Conservation (phyloP, 2,113 vertebrate genomes). For the Emydocephalus ijimae region DNA sequence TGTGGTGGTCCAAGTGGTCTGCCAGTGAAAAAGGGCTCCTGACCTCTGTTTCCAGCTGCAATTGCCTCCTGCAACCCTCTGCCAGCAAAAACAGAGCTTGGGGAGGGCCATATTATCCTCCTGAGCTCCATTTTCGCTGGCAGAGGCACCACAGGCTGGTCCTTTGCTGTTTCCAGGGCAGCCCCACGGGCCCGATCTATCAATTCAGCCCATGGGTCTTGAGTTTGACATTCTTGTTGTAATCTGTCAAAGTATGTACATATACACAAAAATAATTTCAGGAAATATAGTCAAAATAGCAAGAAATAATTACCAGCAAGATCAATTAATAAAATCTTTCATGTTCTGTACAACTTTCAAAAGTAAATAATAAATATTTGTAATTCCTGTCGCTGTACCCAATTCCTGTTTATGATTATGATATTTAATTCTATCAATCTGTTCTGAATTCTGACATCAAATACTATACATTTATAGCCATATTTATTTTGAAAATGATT, state of each 20-base stretch:
- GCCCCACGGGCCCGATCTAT: too few relatives aligned
- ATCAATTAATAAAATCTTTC: not conserved
- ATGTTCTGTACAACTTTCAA: not conserved
- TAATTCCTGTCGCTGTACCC: not conserved
- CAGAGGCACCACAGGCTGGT: too few relatives aligned
- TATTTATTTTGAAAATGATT: not conserved
- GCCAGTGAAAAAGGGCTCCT: too few relatives aligned
- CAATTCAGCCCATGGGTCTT: too few relatives aligned
- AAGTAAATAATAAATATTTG: not conserved
- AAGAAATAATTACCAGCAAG: not conserved
- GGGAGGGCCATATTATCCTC: too few relatives aligned
- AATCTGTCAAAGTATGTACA: not conserved
- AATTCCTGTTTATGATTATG: not conserved
- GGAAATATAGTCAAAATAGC: not conserved
- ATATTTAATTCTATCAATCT: not conserved
- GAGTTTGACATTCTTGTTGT: too few relatives aligned
- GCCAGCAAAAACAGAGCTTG: too few relatives aligned
- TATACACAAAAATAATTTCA: not conserved
- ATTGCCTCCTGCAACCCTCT: too few relatives aligned
- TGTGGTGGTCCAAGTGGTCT: too few relatives aligned
- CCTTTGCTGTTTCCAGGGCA: too few relatives aligned
- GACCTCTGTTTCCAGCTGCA: too few relatives aligned
- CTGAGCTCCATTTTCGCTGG: too few relatives aligned
- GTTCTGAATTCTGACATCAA: not conserved
- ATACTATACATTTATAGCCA: not conserved